phyloP scores from a whole-genome alignment of 2,888 invertebrate species.

The Quadroppia sp. region DNA sequence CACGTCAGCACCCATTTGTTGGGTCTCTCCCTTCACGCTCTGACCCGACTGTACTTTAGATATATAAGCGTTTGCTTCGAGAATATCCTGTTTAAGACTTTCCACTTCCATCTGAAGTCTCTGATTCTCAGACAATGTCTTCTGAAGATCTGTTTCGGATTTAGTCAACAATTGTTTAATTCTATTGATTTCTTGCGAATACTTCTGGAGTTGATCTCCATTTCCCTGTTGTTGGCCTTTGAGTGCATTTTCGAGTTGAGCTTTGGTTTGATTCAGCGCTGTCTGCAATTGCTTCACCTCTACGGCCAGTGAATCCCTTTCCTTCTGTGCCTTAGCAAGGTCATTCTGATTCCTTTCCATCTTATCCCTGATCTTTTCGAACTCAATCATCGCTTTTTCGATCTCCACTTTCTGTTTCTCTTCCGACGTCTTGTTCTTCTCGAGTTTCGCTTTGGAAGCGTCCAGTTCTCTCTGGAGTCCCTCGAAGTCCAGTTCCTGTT shows the following conservation, averaged over 20 bases:
- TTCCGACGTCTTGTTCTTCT: constrained; percentile 59
- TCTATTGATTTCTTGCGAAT: constrained; percentile 46
- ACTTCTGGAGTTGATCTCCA: constrained; percentile 28
- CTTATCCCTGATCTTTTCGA: constrained; percentile 56
- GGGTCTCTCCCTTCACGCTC: constrained; percentile 32
- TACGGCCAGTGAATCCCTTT: constrained; percentile 60
- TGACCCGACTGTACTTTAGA: constrained; percentile 42
- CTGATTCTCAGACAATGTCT: constrained; percentile 48
- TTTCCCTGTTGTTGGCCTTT: constrained; percentile 39
- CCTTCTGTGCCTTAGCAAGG: constrained; percentile 46
- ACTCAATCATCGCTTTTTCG: constrained; percentile 67
- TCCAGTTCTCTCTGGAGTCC: constrained; percentile 56
- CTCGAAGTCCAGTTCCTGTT: constrained; percentile 50
- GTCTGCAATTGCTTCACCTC: constrained; percentile 60
- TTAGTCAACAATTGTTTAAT: constrained; percentile 48
- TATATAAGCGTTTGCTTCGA: constrained; percentile 45
- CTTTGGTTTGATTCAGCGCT: constrained; percentile 26
- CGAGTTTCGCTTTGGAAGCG: constrained; percentile 66
- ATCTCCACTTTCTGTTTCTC: constrained; percentile 48
- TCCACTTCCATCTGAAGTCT: constrained; percentile 49
- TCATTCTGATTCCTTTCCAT: constrained; percentile 49
- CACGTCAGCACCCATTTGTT: constrained; percentile 41
- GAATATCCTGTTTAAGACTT: constrained; percentile 48
- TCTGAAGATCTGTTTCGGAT: constrained; percentile 49
- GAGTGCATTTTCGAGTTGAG: neutral